Evolutionary conservation across 2,113 vertebrate genomes (phyloP).

Genomic region (Oryzias javanicus): DNA sequence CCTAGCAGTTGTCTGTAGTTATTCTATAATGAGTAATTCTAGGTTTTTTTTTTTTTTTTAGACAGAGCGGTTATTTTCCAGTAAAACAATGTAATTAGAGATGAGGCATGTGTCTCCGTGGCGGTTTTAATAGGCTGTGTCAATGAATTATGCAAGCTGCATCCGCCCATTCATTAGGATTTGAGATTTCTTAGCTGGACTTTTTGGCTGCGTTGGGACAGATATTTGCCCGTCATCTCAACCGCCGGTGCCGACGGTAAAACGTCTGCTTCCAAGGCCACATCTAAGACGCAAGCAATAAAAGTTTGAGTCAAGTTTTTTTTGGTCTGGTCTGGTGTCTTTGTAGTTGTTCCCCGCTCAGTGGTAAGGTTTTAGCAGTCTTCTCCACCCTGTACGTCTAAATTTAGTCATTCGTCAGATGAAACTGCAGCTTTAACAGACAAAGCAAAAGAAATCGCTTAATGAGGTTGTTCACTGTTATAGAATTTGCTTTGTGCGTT

Average conservation of each 20-base stretch:
- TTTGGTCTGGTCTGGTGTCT: slow-evolving; percentile 29
- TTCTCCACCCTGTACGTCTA: slow-evolving; percentile 30
- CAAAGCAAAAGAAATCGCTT: not conserved
- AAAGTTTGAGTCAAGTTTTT: slow-evolving; percentile 5
- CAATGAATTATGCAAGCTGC: slow-evolving; percentile 51
- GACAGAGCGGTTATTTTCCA: slow-evolving; percentile 52
- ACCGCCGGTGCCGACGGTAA: not conserved
- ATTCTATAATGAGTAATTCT: slow-evolving; percentile 46
- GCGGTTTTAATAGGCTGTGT: slow-evolving; percentile 47
- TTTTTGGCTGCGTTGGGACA: slow-evolving; percentile 18
- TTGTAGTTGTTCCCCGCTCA: slow-evolving; percentile 40
- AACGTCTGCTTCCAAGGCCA: slow-evolving; percentile 20
- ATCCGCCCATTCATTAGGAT: slow-evolving; percentile 34
- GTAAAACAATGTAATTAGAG: slow-evolving; percentile 65
- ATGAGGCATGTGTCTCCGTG: slow-evolving; percentile 56
- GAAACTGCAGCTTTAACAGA: slow-evolving; percentile 26
- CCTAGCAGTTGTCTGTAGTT: slow-evolving; percentile 45
- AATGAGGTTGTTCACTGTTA: not conserved
- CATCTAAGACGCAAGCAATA: slow-evolving; percentile 24
- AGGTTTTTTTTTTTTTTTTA: not conserved
- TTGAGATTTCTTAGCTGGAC: slow-evolving; percentile 29
- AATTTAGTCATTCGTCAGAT: slow-evolving; percentile 33
- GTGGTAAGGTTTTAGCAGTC: slow-evolving; percentile 30
- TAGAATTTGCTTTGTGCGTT: not conserved
- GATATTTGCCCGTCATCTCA: not conserved